Conservation (phyloP, 2,888 invertebrate genomes). For the Gnatocerus cornutus region DNA sequence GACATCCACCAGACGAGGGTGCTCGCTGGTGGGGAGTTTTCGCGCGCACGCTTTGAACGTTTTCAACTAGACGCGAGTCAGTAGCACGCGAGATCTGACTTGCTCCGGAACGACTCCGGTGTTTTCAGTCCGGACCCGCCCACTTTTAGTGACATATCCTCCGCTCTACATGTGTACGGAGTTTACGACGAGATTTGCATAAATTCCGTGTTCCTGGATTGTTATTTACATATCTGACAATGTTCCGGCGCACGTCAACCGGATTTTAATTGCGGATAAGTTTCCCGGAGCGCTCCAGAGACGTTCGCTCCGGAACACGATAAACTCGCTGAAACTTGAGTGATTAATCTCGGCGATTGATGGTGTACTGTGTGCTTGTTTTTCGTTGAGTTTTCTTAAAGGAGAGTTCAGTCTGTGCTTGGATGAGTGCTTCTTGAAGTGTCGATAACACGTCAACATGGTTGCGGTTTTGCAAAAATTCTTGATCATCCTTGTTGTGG, state of each 20-base stretch:
- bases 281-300: slow-evolving; percentile 54
- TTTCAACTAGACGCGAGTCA: slow-evolving; percentile 62
- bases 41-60: slow-evolving; percentile 64
- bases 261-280: slow-evolving; percentile 50
- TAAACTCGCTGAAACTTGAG: slow-evolving; percentile 56
- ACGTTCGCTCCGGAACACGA: slow-evolving; percentile 47
- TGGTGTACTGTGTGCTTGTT: slow-evolving; percentile 33
- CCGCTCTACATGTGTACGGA: slow-evolving; percentile 60
- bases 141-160: slow-evolving; percentile 58
- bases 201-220: slow-evolving; percentile 55
- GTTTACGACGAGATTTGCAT: slow-evolving; percentile 56
- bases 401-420: slow-evolving; percentile 23
- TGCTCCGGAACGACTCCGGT: slow-evolving; percentile 55
- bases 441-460: slow-evolving; percentile 35
- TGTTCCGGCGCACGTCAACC: slow-evolving; percentile 53
- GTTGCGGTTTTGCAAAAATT: slow-evolving; percentile 38
- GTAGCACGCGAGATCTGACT: slow-evolving; percentile 65
- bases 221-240: slow-evolving; percentile 60
- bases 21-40: slow-evolving; percentile 59
- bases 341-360: slow-evolving; percentile 54
- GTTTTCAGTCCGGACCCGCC: slow-evolving; percentile 61
- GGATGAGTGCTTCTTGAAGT: slow-evolving; percentile 34
- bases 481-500: slow-evolving; percentile 29
- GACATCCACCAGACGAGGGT: slow-evolving; percentile 49
- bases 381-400: slow-evolving; percentile 29